Conservation (phyloP, 2,888 invertebrate genomes). For the Latheticus oryzae region DNA sequence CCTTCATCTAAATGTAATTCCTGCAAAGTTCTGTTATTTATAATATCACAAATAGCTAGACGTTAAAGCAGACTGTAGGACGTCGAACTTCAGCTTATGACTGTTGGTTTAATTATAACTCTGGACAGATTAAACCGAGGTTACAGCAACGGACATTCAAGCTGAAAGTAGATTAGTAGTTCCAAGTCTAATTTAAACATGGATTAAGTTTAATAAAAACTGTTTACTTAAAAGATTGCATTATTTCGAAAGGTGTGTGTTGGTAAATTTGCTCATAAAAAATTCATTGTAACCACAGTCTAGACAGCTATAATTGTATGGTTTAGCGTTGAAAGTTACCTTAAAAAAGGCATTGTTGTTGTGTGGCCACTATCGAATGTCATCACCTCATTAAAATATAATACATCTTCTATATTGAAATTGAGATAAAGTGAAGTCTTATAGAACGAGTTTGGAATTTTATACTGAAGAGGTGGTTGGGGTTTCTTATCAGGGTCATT, state of each 20-base stretch:
- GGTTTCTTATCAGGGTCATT: conserved; percentile 10
- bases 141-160: conserved; percentile 16
- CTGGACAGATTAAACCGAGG: conserved; percentile 12
- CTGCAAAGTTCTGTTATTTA: conserved; percentile 18
- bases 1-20: too few relatives aligned
- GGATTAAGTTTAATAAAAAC: neutral
- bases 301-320: conserved; percentile 25
- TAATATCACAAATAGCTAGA: conserved; percentile 38
- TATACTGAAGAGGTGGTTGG: conserved; percentile 3
- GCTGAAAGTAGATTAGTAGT: conserved; percentile 23
- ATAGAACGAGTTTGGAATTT: conserved; percentile 20
- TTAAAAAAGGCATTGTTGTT: conserved; percentile 26
- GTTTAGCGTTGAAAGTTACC: conserved; percentile 20
- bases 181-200: conserved; percentile 8
- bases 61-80: conserved; percentile 42
- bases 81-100: conserved; percentile 43
- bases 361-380: conserved; percentile 33
- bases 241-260: conserved; percentile 1
- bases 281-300: too few relatives aligned
- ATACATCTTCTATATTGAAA: conserved; percentile 19
- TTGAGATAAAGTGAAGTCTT: conserved; percentile 10
- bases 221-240: conserved; percentile 3
- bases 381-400: conserved; percentile 38
- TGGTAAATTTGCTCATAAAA: conserved; percentile 3
- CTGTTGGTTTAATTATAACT: conserved; percentile 40